phyloP scores from a whole-genome alignment of 2,113 vertebrate species.

The Porphyrio hochstetteri region DNA sequence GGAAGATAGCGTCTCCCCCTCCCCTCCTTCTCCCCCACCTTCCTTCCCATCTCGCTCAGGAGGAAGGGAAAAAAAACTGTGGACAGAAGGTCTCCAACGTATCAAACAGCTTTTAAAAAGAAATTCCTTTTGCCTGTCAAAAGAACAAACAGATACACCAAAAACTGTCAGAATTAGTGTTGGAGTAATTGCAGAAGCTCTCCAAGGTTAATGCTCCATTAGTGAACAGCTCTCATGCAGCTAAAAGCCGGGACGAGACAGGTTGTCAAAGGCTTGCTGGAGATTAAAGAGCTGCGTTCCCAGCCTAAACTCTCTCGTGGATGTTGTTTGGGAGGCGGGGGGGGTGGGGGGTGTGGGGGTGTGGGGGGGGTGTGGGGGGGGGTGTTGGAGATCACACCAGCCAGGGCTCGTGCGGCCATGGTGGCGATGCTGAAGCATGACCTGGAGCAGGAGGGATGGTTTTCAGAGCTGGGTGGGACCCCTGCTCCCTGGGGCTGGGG shows the following conservation, averaged over 20 bases:
- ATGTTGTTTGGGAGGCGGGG: slow-evolving; percentile 31
- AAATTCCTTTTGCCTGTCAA: slow-evolving; percentile 57
- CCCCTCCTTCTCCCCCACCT: neutral
- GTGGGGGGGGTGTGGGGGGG: neutral
- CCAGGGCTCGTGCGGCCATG: neutral
- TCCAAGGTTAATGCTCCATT: slow-evolving; percentile 77
- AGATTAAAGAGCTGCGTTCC: slow-evolving; percentile 71
- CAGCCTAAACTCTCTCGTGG: slow-evolving; percentile 57
- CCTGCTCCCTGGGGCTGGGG: neutral
- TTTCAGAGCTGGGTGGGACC: neutral
- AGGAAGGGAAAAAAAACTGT: neutral
- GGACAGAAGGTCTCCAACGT: slow-evolving; percentile 62
- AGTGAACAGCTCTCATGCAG: slow-evolving; percentile 60
- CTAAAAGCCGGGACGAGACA: slow-evolving; percentile 74
- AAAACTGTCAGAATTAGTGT: slow-evolving; percentile 57
- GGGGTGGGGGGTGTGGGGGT: neutral
- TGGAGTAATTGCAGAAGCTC: slow-evolving; percentile 69
- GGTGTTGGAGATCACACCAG: neutral
- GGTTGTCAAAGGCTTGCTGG: slow-evolving; percentile 74
- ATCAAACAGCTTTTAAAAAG: slow-evolving; percentile 71
- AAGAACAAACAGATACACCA: slow-evolving; percentile 46
- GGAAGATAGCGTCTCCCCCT: neutral
- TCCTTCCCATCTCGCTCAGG: neutral
- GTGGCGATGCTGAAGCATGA: fast-evolving
- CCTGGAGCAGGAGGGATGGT: neutral